phyloP scores from a whole-genome alignment of 2,888 invertebrate species.

The Acheta domesticus region DNA sequence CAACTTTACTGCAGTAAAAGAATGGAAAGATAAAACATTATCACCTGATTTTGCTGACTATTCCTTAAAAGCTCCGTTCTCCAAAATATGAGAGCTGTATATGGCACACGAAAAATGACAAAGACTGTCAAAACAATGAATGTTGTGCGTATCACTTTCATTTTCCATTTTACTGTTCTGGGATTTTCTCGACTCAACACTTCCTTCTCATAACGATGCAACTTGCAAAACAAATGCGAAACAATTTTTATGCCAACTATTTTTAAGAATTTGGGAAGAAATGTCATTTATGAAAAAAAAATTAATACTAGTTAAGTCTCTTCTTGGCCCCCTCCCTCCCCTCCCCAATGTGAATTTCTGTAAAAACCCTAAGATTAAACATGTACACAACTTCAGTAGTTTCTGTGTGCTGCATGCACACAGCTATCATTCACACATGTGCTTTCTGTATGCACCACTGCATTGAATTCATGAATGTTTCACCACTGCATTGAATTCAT shows the following conservation, averaged over 20 bases:
- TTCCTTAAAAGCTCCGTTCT: conserved; percentile 52
- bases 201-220: conserved; percentile 63
- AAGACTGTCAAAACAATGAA: conserved; percentile 67
- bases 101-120: conserved; percentile 67
- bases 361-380: no score
- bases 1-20: background rate
- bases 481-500: no score
- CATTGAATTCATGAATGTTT: no score
- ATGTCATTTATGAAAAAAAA: no score
- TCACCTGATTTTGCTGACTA: conserved; percentile 30
- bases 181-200: conserved; percentile 61
- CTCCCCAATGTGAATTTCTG: no score
- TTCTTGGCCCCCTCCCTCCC: no score
- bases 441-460: no score
- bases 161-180: conserved; percentile 60
- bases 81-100: conserved; percentile 67
- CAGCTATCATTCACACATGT: no score
- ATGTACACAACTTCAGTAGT: no score
- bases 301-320: no score
- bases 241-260: background rate
- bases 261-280: no score
- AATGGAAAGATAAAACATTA: background rate
- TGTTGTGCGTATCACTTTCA: conserved; percentile 66
- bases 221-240: conserved; percentile 45
- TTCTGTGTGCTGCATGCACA: no score